Percentiles rank a stretch among this genome's conserved stretches.
phyloP scores from a whole-genome alignment of 2,113 vertebrate species.

The Indicator indicator region DNA sequence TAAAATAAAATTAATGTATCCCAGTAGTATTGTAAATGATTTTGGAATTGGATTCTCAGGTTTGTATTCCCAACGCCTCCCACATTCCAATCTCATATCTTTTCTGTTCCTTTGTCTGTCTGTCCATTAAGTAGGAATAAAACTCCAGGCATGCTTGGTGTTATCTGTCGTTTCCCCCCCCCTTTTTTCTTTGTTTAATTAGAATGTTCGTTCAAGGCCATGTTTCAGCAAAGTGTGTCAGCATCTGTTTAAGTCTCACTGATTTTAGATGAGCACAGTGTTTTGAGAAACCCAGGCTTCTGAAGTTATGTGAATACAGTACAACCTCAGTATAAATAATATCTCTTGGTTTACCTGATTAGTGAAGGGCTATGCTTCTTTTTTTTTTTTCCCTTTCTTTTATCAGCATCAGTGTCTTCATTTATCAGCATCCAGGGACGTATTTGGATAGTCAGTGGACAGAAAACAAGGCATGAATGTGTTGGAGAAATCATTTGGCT shows the following conservation, averaged over 20 bases:
- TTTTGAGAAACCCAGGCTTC: conserved; percentile 21
- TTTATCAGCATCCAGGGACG: conserved; percentile 32
- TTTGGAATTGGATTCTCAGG: neutral
- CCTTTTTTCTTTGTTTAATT: neutral
- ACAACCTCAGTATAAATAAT: conserved; percentile 1
- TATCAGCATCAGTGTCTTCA: neutral
- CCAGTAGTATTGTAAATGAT: neutral
- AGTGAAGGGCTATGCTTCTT: neutral
- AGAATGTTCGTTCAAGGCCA: conserved; percentile 31
- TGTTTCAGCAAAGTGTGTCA: conserved; percentile 38
- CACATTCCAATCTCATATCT: neutral
- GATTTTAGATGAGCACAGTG: neutral
- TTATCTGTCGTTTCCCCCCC: neutral
- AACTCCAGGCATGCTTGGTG: neutral
- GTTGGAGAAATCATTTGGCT: conserved; percentile 59
- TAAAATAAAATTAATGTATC: neutral
- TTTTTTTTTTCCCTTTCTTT: neutral
- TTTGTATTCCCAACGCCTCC: fast-evolving
- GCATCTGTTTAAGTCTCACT: conserved; percentile 1
- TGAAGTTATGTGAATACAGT: neutral
- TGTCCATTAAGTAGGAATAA: conserved; percentile 11
- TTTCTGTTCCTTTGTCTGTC: neutral
- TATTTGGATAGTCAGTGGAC: conserved; percentile 53
- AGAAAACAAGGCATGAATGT: conserved; percentile 50
- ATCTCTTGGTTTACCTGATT: conserved; percentile 31